Evolutionary conservation across 2,888 invertebrate species (phyloP).

Genomic region (Ornithoptera alexandrae): DNA sequence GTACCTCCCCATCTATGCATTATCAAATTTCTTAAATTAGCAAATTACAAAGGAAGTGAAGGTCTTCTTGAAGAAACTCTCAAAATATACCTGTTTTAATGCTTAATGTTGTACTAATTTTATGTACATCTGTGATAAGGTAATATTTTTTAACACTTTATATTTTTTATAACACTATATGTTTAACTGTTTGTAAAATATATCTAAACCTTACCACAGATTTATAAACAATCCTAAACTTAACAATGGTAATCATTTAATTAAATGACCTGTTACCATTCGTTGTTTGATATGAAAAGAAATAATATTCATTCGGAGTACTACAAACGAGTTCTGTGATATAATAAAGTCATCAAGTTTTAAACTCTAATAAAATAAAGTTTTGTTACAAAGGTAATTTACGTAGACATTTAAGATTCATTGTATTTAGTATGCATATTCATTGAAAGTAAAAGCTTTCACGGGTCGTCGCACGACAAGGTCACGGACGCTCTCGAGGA

Average conservation of each 20-base stretch:
- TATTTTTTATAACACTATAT: too few species aligned
- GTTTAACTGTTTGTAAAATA: too few species aligned
- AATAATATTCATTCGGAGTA: not conserved
- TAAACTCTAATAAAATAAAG: not conserved
- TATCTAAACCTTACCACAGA: too few species aligned
- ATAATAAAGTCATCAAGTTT: not conserved
- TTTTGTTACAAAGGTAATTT: not conserved
- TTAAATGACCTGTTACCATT: too few species aligned
- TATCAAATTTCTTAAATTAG: slow-evolving; percentile 12
- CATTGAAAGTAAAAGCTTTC: slow-evolving; percentile 40
- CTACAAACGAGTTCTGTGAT: not conserved
- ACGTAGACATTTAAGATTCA: slow-evolving; percentile 7
- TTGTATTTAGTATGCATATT: slow-evolving; percentile 21
- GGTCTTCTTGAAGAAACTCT: not conserved
- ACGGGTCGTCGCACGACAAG: slow-evolving; percentile 43
- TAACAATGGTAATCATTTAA: too few species aligned
- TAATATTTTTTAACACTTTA: too few species aligned
- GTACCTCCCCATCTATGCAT: slow-evolving; percentile 2
- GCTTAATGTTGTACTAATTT: too few species aligned
- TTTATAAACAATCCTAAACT: too few species aligned
- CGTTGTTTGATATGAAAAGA: not conserved
- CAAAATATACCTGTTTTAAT: not conserved
- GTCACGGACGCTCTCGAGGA: slow-evolving; percentile 39
- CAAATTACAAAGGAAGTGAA: slow-evolving; percentile 12
- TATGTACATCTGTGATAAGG: too few species aligned